These are phyloP conservation scores for Siderastrea siderea DNA, from an alignment of 92 coral and sea anemone genomes.

Conservation along the genomic window DNA sequence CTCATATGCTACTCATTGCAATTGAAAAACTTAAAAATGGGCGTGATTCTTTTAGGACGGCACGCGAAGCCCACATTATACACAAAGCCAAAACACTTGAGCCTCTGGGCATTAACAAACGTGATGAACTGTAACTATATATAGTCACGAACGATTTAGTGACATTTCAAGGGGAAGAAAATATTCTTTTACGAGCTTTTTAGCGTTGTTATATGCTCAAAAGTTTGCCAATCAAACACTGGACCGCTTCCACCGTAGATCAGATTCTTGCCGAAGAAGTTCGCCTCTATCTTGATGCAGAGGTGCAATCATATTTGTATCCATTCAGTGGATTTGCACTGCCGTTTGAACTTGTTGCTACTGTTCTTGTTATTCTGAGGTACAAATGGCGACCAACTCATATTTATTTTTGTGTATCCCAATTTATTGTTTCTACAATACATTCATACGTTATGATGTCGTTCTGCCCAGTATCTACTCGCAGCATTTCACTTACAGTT, in stretches of 20 bases:
- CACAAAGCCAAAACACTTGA: too few species aligned
- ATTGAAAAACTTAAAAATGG: too few species aligned
- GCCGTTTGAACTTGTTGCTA: not conserved
- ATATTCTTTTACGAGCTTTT: not conserved
- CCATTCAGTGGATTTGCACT: not conserved
- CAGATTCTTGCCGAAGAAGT: not conserved
- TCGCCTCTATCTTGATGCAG: not conserved
- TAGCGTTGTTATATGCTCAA: not conserved
- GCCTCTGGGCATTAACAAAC: too few species aligned
- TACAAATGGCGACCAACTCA: not conserved
- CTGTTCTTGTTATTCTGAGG: not conserved
- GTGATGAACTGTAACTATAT: too few species aligned
- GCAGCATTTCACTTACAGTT: too few species aligned
- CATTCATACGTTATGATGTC: too few species aligned
- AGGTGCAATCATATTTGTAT: not conserved
- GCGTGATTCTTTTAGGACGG: too few species aligned
- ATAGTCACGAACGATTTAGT: not conserved
- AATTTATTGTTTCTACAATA: too few species aligned
- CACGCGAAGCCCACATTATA: too few species aligned
- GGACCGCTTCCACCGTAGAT: not conserved
- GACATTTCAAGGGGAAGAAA: not conserved
- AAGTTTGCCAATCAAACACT: not conserved
- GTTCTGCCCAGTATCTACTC: too few species aligned
- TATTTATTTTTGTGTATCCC: too few species aligned
- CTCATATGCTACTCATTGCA: too few species aligned